Evolutionary conservation across 2,888 invertebrate genomes (phyloP), one percentile per base, ranked within the genome.

Genomic region (Hedychridium roseum): DNA sequence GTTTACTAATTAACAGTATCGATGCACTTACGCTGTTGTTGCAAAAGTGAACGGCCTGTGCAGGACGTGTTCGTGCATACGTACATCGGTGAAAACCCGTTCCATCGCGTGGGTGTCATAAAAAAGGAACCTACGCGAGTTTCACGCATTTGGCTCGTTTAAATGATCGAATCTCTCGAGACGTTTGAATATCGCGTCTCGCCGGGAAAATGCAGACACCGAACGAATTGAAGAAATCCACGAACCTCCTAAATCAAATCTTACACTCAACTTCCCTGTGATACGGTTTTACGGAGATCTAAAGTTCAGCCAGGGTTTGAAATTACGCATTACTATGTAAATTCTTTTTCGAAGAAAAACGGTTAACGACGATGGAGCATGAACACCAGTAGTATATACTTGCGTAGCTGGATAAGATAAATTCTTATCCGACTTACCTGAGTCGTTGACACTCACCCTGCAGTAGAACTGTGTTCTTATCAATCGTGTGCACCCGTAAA

Each of bases 111-210:
- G 55, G 71, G 71, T 58, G 68, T 44, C 41, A 45, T 20, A 55
- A 68, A 71, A 67, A 68, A 63, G 43, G 50, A 63, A 54, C 70
- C 71, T 68, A 72, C 72, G 70, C 70, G 50, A 52, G 51, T 58
- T 57, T 62, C 60, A 64, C 60, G 58, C 58, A 68, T 71, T 71
- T 71, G 69, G 66, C 56, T 53, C 44, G 58, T 55, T 55, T 54
- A 47, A 49, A 6, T 43, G 60, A 50, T 56, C 42, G 49, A 41
- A 31, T 45, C 50, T 46, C 43, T 14, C 39, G 38, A 23, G 16
- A 2, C 16, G 12, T 21, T n/a, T 32, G 2, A n/a, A n/a, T 34
- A 16, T 31, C 26, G 16, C 11, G 31, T 23, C 30, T 43, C 20
- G 26, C 6, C 14, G 9, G 37, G 41, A 31, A 26, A 27, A n/a